Evolutionary conservation across 2,113 vertebrate species (phyloP).

Genomic region (Polypterus bichir): DNA sequence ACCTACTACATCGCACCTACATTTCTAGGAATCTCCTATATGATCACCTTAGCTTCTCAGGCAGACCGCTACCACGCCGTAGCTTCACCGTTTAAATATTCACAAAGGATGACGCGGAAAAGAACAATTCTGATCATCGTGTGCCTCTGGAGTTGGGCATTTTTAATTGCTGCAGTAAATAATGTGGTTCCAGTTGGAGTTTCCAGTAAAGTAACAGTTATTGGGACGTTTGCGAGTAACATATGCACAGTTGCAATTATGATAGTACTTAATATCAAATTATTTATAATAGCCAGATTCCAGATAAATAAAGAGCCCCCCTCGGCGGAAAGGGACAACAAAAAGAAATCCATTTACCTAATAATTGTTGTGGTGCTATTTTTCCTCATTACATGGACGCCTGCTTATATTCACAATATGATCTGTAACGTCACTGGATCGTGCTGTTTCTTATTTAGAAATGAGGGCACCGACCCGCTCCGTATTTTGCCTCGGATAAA

Average conservation of each 20-base stretch:
- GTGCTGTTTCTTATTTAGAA: constrained; percentile 35
- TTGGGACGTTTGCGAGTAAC: constrained; percentile 42
- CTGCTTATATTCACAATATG: constrained; percentile 36
- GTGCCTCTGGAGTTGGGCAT: constrained; percentile 48
- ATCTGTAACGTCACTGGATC: constrained; percentile 32
- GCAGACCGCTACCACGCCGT: constrained; percentile 55
- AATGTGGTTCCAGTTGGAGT: constrained; percentile 32
- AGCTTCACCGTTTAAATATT: constrained; percentile 40
- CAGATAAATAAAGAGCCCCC: constrained; percentile 39
- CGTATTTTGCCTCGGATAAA: constrained; percentile 47
- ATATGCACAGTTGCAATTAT: constrained; percentile 43
- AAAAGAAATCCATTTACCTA: constrained; percentile 44
- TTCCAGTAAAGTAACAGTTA: constrained; percentile 30
- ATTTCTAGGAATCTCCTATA: constrained; percentile 53
- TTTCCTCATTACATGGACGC: constrained; percentile 46
- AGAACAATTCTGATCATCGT: constrained; percentile 41
- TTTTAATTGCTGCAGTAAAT: constrained; percentile 34
- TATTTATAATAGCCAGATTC: constrained; percentile 47
- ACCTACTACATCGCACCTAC: constrained; percentile 45
- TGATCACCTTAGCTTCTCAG: constrained; percentile 54
- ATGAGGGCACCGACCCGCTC: constrained; percentile 47
- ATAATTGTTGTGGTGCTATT: constrained; percentile 44
- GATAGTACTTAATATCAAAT: constrained; percentile 46
- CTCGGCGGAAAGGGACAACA: constrained; percentile 41
- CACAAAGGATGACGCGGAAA: constrained; percentile 39